These are phyloP conservation scores for Eilema caniola DNA, from an alignment of 2,888 invertebrate species.

Conservation along the genomic window DNA sequence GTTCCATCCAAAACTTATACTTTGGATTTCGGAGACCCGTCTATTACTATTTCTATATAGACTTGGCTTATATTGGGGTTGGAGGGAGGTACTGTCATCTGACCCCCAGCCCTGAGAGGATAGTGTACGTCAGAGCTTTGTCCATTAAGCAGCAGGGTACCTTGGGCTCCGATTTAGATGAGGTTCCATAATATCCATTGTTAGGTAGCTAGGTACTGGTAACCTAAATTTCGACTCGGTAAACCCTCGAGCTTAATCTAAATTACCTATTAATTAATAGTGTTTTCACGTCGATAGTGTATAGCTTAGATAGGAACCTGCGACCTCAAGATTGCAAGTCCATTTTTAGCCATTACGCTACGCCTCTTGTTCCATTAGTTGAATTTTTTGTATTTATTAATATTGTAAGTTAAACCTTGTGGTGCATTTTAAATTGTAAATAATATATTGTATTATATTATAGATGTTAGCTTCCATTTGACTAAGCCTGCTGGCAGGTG, in stretches of 20 bases:
- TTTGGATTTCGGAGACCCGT: too few species aligned
- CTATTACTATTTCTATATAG: too few species aligned
- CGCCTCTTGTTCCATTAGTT: not conserved
- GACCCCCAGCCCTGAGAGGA: too few species aligned
- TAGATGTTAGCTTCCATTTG: conserved; percentile 35
- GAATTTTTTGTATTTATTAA: conserved; percentile 11
- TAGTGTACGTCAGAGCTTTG: too few species aligned
- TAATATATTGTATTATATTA: conserved; percentile 24
- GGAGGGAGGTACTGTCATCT: too few species aligned
- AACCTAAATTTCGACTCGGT: not conserved
- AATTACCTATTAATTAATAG: not conserved
- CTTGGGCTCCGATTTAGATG: too few species aligned
- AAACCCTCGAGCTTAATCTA: not conserved
- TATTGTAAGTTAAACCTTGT: conserved; percentile 28
- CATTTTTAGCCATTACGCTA: not conserved
- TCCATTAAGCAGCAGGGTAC: too few species aligned
- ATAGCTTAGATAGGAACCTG: not conserved
- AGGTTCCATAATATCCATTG: too few species aligned
- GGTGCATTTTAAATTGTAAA: conserved; percentile 46
- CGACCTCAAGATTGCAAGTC: not conserved
- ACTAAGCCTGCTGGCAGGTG: conserved; percentile 50
- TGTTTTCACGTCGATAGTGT: not conserved
- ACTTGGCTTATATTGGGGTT: too few species aligned
- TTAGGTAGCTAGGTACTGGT: too few species aligned
- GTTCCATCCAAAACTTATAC: too few species aligned